A percentile compares a stretch with the other conserved stretches of the same genome.
These are phyloP conservation scores for Lepidocyrtoides sp. DNA, from an alignment of 2,888 invertebrate species.

Conservation along the genomic window DNA sequence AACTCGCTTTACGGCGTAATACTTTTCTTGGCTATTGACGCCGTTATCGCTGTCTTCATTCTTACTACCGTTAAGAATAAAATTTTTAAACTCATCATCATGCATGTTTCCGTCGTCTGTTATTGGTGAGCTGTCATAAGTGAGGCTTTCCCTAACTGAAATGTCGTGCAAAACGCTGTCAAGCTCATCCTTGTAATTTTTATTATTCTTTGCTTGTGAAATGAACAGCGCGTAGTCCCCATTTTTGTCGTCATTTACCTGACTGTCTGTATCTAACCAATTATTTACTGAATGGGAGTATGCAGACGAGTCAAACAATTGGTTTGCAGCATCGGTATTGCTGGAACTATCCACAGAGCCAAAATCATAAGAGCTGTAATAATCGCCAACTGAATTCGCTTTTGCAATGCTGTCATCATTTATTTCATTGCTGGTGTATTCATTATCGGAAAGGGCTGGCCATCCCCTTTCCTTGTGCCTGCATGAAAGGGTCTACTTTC, in stretches of 20 bases:
- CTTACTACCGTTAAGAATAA: neutral
- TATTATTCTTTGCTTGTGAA: constrained; percentile 34
- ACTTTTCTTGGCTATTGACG: neutral
- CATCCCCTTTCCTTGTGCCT: neutral
- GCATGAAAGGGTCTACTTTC: neutral
- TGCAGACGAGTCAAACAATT: neutral
- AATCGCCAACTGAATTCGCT: neutral
- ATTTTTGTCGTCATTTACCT: neutral
- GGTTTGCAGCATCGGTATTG: neutral
- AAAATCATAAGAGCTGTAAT: neutral
- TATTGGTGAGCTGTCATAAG: neutral
- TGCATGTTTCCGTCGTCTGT: neutral
- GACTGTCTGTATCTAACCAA: neutral
- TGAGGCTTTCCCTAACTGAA: neutral
- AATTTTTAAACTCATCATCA: neutral
- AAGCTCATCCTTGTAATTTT: constrained; percentile 1
- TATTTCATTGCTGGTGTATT: neutral
- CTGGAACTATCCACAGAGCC: neutral
- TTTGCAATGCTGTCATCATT: neutral
- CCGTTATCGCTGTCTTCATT: neutral
- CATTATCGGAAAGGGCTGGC: neutral
- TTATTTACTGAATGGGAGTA: neutral
- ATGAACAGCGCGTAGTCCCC: neutral
- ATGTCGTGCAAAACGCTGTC: constrained; percentile 23
- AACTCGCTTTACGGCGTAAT: constrained; percentile 31